These are phyloP conservation scores for Saccopteryx bilineata DNA, from an alignment of 2,113 vertebrate genomes.

Conservation along the genomic window DNA sequence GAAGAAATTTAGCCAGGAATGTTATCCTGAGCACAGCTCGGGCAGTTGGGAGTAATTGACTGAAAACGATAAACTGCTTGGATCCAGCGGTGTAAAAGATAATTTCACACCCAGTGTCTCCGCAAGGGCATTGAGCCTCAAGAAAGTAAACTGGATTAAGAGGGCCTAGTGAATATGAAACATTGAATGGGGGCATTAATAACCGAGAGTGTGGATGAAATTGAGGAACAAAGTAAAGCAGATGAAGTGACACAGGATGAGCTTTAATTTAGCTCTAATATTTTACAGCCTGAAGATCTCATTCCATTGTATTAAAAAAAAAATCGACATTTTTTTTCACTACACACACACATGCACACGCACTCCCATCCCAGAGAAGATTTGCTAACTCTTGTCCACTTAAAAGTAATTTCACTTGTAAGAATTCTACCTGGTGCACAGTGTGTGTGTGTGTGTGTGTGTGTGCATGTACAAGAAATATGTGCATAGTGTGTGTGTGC, in stretches of 20 bases:
- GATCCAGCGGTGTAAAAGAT: constrained; percentile 80
- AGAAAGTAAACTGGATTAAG: constrained; percentile 83
- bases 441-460: neutral
- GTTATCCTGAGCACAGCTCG: constrained; percentile 70
- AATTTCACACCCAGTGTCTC: constrained; percentile 81
- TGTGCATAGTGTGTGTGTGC: neutral
- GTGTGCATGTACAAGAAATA: no score
- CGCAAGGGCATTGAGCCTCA: constrained; percentile 78
- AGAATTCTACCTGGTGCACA: neutral
- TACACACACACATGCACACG: neutral
- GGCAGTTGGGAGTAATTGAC: constrained; percentile 81
- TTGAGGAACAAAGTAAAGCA: constrained; percentile 56
- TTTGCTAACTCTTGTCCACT: neutral
- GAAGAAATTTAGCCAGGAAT: constrained; percentile 75
- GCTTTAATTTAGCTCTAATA: constrained; percentile 47
- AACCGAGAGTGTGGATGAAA: constrained; percentile 62
- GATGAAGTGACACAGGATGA: constrained; percentile 27
- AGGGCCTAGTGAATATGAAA: constrained; percentile 72
- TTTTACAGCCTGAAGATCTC: neutral
- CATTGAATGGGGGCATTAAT: constrained; percentile 71
- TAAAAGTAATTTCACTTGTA: neutral
- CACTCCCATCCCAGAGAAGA: neutral
- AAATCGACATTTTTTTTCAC: neutral
- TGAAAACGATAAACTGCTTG: constrained; percentile 83
- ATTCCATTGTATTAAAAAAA: neutral